Conservation (phyloP, 2,888 invertebrate genomes). For the Tridacna crocea region DNA sequence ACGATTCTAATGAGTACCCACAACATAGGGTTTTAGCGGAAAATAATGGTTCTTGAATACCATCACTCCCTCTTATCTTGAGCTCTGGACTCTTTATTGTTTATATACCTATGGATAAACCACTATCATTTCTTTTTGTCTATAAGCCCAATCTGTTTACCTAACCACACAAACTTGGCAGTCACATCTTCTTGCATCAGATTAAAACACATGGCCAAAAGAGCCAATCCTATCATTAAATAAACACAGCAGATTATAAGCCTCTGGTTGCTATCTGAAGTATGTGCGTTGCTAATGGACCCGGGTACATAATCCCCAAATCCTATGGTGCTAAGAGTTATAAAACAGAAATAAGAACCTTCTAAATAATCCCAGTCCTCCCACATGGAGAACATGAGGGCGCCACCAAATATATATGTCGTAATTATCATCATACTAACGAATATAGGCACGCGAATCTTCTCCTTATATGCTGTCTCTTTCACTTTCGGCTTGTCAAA, state of each 20-base stretch:
- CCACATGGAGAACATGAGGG: slow-evolving; percentile 95
- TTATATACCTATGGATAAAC: too few species aligned
- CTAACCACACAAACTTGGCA: slow-evolving; percentile 82
- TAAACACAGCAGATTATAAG: slow-evolving; percentile 83
- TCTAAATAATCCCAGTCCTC: slow-evolving; percentile 96
- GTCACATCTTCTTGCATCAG: slow-evolving; percentile 85
- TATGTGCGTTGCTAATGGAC: slow-evolving; percentile 67
- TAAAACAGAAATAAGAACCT: slow-evolving; percentile 87
- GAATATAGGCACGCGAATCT: slow-evolving; percentile 91
- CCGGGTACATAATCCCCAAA: slow-evolving; percentile 85
- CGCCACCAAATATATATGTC: slow-evolving; percentile 95
- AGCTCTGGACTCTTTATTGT: too few species aligned
- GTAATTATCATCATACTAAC: slow-evolving; percentile 96
- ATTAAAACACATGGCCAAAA: slow-evolving; percentile 85
- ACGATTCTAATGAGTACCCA: too few species aligned
- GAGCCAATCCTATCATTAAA: slow-evolving; percentile 84
- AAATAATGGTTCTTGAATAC: too few species aligned
- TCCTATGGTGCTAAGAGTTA: slow-evolving; percentile 84
- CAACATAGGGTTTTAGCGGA: too few species aligned
- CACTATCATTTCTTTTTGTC: slow-evolving; percentile 47
- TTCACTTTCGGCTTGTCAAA: slow-evolving; percentile 39
- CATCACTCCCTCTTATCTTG: too few species aligned
- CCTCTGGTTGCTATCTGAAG: slow-evolving; percentile 76
- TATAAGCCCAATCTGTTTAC: slow-evolving; percentile 81
- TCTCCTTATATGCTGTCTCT: slow-evolving; percentile 48